A percentile compares a stretch with the other conserved stretches of the same genome.
These are phyloP conservation scores for Sebastes diaconus DNA, from an alignment of 2,797 vertebrate genomes.

Conservation along the genomic window DNA sequence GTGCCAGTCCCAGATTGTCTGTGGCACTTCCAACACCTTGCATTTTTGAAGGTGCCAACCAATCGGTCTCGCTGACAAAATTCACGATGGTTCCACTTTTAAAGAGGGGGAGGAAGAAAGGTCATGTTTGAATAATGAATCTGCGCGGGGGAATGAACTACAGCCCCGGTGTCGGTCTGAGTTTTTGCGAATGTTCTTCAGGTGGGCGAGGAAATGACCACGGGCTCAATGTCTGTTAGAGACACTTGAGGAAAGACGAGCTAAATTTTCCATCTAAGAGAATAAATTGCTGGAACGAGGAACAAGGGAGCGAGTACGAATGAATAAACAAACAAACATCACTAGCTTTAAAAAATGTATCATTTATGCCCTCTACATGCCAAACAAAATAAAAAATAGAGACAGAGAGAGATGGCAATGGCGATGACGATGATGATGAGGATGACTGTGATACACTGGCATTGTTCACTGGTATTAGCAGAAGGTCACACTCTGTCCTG, in stretches of 20 bases:
- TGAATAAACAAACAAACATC: neutral
- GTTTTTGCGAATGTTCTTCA: conserved; percentile 5
- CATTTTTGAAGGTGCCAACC: conserved; percentile 44
- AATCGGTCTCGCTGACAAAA: conserved; percentile 51
- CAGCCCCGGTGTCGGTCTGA: conserved; percentile 13
- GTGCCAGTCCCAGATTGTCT: conserved; percentile 41
- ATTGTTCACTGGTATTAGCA: conserved; percentile 35
- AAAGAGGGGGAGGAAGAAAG: conserved; percentile 47
- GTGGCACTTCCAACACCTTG: conserved; percentile 36
- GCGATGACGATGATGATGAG: conserved; percentile 1
- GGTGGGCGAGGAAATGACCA: conserved; percentile 5
- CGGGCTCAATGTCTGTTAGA: neutral
- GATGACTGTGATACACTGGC: conserved; percentile 19
- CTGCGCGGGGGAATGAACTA: conserved; percentile 20
- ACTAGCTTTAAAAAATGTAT: neutral
- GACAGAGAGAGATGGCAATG: neutral
- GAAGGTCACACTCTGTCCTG: conserved; percentile 55
- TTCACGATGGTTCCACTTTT: conserved; percentile 46
- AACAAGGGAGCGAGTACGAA: neutral
- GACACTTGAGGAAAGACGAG: neutral
- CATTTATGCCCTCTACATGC: neutral
- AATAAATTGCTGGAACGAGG: neutral
- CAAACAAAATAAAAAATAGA: conserved; percentile 3
- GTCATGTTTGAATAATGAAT: conserved; percentile 70
- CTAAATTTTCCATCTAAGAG: conserved; percentile 1